Percentiles rank a stretch among this genome's conserved stretches.
phyloP scores from a whole-genome alignment of 2,888 invertebrate genomes.

The Kryphioiulus occultus region DNA sequence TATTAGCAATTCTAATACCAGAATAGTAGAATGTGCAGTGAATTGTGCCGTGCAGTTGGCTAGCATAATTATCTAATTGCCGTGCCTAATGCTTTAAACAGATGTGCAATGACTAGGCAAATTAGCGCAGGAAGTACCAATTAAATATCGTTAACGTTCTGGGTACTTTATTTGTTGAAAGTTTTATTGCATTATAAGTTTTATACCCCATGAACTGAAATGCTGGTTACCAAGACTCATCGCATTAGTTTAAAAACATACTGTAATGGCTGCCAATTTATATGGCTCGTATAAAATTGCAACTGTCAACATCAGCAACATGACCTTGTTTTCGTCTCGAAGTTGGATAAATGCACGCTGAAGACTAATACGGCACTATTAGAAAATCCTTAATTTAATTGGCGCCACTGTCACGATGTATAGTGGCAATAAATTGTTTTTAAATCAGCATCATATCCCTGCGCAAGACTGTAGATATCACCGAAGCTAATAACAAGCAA shows the following conservation, averaged over 20 bases:
- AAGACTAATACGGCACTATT: neutral
- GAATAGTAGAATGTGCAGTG: too few relatives aligned
- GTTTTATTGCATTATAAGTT: too few relatives aligned
- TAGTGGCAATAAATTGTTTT: neutral
- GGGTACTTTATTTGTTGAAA: neutral
- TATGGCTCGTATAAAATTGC: neutral
- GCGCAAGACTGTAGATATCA: neutral
- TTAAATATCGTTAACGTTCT: neutral
- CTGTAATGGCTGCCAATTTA: neutral
- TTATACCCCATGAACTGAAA: neutral
- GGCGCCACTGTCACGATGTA: constrained; percentile 31
- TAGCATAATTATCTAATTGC: too few relatives aligned
- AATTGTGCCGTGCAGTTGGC: too few relatives aligned
- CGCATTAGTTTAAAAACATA: neutral
- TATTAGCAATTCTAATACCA: too few relatives aligned
- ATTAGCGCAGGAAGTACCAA: neutral
- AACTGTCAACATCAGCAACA: neutral
- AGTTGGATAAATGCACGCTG: neutral
- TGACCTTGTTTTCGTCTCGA: neutral
- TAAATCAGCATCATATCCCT: neutral
- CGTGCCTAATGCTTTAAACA: too few relatives aligned
- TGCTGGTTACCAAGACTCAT: neutral
- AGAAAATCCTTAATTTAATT: constrained; percentile 9
- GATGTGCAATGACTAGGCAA: neutral
- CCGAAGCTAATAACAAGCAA: neutral